Base-by-base conservation (phyloP, 2,888 invertebrate species). In the Drosophila paranaensis region DNA sequence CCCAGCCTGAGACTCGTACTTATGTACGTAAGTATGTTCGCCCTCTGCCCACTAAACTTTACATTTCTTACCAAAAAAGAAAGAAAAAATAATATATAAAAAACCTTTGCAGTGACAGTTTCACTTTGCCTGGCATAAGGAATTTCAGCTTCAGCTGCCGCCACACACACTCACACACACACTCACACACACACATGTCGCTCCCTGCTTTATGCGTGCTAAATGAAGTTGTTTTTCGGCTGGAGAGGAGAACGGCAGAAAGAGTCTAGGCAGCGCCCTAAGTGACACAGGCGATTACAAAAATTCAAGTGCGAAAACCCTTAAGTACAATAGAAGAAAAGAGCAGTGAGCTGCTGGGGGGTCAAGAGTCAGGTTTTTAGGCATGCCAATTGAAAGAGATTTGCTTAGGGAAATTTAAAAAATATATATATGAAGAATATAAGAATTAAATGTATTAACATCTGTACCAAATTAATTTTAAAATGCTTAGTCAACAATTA, bases 51-150 rank as follows among this genome's bases (percentile, higher is more conserved):
- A 42, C 46, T 54, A 50, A 42, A 75, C 77, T 73, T 88, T 74
- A 79, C 82, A 85, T 88, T 85, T 79, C 73, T 60, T 70, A 48
- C 67, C 72, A 16, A 66, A 65, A 71, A 66, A 55, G 46, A 63
- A 39, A 33, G n/a, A 20, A n/a, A 25, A 37, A 40, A 25, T 25
- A 40, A 54, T 54, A 39, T 54, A 27, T 33, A 54, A 40, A 53
- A 81, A 83, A 71, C 74, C 72, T 82, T 88, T 56, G 57, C 81
- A 64, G 77, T 88, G 85, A 88, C 85, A 85, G 84, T 85, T 85
- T 85, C 89, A 83, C 85, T 85, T 88, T 83, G 87, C 82, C 77
- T 68, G 74, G 82, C 88, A 75, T 69, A 77, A 82, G 81, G 75
- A 82, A 84, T 82, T 76, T 53, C 80, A 76, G 72, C 69, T 71